Percentiles rank a stretch among this genome's conserved stretches.
Conservation (phyloP, 2,888 invertebrate genomes). For the Euproctis similis region DNA sequence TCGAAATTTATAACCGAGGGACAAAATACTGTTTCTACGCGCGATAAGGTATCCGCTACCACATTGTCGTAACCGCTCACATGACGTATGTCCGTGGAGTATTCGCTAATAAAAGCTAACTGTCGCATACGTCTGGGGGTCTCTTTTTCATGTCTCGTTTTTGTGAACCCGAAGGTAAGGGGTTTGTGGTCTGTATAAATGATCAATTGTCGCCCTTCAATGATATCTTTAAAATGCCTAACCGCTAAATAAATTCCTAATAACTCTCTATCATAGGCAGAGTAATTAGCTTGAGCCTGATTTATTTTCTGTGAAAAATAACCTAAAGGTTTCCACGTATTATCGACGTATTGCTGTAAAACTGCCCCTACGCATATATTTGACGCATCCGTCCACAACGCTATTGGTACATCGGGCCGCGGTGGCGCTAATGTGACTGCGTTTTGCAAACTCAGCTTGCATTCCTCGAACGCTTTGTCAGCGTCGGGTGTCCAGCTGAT, state of each 20-base stretch:
- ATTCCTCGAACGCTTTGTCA: no score
- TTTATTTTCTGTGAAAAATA: neutral
- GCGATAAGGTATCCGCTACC: slow-evolving; percentile 1
- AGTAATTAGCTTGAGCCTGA: no score
- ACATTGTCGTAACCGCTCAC: neutral
- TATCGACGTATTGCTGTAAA: neutral
- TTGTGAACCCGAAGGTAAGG: neutral
- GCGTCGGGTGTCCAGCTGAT: no score
- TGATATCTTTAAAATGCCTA: neutral
- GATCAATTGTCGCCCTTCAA: neutral
- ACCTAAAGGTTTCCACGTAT: neutral
- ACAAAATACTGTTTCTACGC: neutral
- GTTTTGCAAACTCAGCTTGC: neutral
- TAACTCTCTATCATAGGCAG: no score
- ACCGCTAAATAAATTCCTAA: neutral
- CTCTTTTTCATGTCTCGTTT: neutral
- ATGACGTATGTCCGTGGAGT: slow-evolving; percentile 1
- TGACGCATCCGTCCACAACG: neutral
- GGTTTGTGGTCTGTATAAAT: slow-evolving; percentile 2
- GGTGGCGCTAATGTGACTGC: neutral
- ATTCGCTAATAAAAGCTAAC: slow-evolving; percentile 1
- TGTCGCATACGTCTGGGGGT: neutral
- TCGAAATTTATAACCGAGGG: neutral
- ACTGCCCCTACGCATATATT: neutral
- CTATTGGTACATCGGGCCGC: neutral